Conservation (phyloP, 2,797 vertebrate species). For the Tenualosa thibaudeaui region DNA sequence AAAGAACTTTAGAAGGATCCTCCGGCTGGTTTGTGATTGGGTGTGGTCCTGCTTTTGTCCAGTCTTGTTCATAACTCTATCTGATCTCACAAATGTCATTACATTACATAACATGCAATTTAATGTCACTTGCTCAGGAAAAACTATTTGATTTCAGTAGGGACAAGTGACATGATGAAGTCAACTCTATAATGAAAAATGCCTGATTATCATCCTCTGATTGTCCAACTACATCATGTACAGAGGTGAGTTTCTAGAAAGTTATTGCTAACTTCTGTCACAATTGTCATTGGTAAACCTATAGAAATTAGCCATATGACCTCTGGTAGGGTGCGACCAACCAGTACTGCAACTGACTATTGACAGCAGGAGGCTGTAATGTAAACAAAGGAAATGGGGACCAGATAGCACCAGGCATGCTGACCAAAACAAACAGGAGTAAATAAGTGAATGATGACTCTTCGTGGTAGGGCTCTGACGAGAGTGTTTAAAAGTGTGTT, state of each 20-base stretch:
- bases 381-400: neutral
- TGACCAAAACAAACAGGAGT: conserved; percentile 5
- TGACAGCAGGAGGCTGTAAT: neutral
- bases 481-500: neutral
- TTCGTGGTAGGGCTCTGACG: neutral
- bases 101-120: neutral
- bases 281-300: too few species aligned
- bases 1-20: neutral
- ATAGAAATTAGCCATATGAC: neutral
- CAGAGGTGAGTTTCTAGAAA: too few species aligned
- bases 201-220: too few species aligned
- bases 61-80: neutral
- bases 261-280: too few species aligned
- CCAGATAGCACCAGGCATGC: neutral
- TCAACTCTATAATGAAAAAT: too few species aligned
- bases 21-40: neutral
- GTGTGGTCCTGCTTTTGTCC: neutral
- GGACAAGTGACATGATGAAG: too few species aligned
- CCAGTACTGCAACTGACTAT: neutral
- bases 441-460: neutral
- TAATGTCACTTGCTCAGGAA: neutral
- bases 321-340: neutral
- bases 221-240: too few species aligned
- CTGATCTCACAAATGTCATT: too few species aligned
- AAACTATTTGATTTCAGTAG: neutral